Percentiles rank a stretch among this genome's conserved stretches.
Conservation (phyloP, 2,797 vertebrate genomes). For the Podargus strigoides region DNA sequence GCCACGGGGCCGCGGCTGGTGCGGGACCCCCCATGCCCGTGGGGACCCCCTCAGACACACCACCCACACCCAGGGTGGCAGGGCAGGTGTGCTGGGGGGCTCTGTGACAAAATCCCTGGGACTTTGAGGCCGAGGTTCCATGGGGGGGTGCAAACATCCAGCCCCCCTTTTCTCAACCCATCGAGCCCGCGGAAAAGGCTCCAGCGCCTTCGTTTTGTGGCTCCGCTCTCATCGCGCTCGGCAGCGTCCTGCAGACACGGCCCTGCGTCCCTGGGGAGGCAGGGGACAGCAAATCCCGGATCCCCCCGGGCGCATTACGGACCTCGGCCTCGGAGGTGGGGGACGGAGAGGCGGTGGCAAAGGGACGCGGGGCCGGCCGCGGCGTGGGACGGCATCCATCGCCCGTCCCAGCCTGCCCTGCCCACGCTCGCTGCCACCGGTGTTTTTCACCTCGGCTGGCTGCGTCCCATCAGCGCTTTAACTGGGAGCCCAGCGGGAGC, state of each 20-base stretch:
- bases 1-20: not conserved
- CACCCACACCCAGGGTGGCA: no score
- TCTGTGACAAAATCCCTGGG: accelerated
- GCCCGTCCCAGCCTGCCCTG: not conserved
- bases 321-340: no score
- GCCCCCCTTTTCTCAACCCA: not conserved
- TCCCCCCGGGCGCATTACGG: no score
- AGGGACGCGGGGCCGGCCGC: not conserved
- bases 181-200: no score
- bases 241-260: not conserved
- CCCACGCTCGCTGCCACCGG: not conserved
- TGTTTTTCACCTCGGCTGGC: not conserved
- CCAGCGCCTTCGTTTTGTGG: not conserved
- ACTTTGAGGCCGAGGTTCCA: accelerated
- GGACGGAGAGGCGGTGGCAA: accelerated
- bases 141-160: not conserved
- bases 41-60: no score
- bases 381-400: not conserved
- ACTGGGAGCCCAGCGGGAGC: accelerated
- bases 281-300: no score
- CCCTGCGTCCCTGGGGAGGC: no score
- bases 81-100: not conserved
- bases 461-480: not conserved
- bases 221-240: accelerated
- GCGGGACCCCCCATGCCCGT: accelerated